A percentile compares a stretch with the other conserved stretches of the same genome.
phyloP scores from a whole-genome alignment of 2,888 invertebrate genomes.

The Mythimna vitellina region DNA sequence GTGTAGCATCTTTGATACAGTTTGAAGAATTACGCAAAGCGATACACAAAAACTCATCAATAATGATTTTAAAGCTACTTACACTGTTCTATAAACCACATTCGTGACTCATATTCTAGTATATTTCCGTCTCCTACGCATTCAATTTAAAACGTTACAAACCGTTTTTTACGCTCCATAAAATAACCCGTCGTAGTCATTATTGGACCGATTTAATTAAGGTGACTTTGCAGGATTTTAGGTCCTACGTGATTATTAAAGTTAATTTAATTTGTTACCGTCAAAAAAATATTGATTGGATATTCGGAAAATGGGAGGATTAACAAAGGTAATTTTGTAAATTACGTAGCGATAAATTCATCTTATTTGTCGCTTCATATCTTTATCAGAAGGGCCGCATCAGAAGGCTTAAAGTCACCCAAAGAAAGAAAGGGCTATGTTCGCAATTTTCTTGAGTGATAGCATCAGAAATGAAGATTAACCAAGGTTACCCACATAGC shows the following conservation, averaged over 20 bases:
- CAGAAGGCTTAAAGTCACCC: too few species aligned
- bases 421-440: too few species aligned
- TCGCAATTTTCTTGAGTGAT: too few species aligned
- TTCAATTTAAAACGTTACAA: conserved; percentile 21
- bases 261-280: conserved; percentile 20
- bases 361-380: neutral
- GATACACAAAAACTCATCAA: conserved; percentile 7
- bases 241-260: conserved; percentile 19
- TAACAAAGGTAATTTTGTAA: too few species aligned
- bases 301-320: neutral
- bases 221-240: conserved; percentile 39
- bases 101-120: conserved; percentile 36
- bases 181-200: conserved; percentile 33
- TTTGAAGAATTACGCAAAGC: neutral
- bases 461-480: too few species aligned
- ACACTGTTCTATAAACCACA: conserved; percentile 3
- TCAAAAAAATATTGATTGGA: conserved; percentile 33
- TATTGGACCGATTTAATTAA: conserved; percentile 37
- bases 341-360: too few species aligned
- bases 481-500: too few species aligned
- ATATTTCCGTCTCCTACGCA: conserved; percentile 41
- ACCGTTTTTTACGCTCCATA: conserved; percentile 31
- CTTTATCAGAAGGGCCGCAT: neutral
- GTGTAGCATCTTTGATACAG: neutral
- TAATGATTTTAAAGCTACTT: conserved; percentile 11